Base-by-base conservation (phyloP, 2,888 invertebrate genomes). In the Pemphredon lugubris region DNA sequence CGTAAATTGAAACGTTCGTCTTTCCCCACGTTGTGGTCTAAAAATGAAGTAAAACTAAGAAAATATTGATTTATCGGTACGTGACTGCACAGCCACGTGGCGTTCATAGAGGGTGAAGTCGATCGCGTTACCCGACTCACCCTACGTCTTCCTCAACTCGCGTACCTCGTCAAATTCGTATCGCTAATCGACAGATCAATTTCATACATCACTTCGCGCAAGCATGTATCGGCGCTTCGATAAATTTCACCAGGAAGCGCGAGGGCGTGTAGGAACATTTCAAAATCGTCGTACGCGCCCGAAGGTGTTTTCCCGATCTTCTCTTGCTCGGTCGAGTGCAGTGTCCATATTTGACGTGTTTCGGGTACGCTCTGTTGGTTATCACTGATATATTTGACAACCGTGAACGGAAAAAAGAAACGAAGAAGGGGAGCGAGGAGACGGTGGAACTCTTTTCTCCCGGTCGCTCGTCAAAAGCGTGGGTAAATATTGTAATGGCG, bases 301-400 rank as follows among this genome's bases (percentile, higher is more conserved):
- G 13, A 14, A 59, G 37, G 16, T 21, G 47, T 48, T 54, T 39
- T 11, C 7, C 53, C 39, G 48, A n/a, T 37, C 30, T 16, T 55
- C 11, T 11, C 30, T 21, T 26, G 32, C 16, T 64, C 42, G 63
- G 30, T 83, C 75, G 75, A 86, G 84, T 84, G 83, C 81, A 81
- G 47, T 82, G 85, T 84, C 82, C 80, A 85, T 84, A 85, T 85
- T 86, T 84, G 81, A 80, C 63, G 48, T 60, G 68, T 75, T 78
- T 76, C 63, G 73, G 65, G 58, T 72, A 71, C 51, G 66, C 77
- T 51, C 68, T 63, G 61, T 74, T 69, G 67, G 48, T 68, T 70
- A 84, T 81, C 79, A 81, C 83, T 75, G 84, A 85, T 83, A 84
- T 83, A 74, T 84, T 84, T 84, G 84, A 81, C 50, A 53, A 77